A percentile compares a stretch with the other conserved stretches of the same genome.
Evolutionary conservation across 2,113 vertebrate species (phyloP).

Genomic region (Porphyrio hochstetteri): DNA sequence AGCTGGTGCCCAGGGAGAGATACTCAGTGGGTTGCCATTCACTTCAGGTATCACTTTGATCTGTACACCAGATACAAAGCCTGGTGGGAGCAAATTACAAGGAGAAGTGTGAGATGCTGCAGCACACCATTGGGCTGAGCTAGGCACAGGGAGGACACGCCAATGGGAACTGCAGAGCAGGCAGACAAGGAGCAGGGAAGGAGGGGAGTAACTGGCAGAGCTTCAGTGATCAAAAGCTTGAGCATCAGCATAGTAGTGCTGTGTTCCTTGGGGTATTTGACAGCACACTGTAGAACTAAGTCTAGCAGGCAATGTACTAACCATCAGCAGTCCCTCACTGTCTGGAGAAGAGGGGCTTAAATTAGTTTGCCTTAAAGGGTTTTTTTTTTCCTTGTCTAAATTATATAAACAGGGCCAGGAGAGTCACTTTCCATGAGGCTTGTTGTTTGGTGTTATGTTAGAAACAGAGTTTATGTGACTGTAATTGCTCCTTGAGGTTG

Average conservation of each 20-base stretch:
- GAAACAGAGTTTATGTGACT: not conserved
- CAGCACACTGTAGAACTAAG: not conserved
- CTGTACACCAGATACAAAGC: rapidly evolving
- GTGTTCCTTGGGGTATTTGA: not conserved
- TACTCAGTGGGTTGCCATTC: not conserved
- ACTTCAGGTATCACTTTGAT: not conserved
- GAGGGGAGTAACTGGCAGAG: not conserved
- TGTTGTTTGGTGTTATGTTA: not conserved
- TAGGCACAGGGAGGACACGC: not conserved
- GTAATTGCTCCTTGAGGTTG: conserved; percentile 39
- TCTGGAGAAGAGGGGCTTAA: not conserved
- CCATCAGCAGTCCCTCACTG: not conserved
- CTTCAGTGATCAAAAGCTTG: not conserved
- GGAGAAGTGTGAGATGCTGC: not conserved
- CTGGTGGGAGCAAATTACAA: not conserved
- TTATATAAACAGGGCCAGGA: not conserved
- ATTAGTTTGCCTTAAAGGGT: not conserved
- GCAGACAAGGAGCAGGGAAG: not conserved
- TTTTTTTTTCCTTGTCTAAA: not conserved
- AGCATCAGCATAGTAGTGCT: not conserved
- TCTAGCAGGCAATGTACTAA: not conserved
- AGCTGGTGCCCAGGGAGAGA: not conserved
- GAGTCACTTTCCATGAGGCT: not conserved
- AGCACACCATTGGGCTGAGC: not conserved
- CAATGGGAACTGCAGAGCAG: not conserved